A percentile compares a stretch with the other conserved stretches of the same genome.
These are phyloP conservation scores for Dendroctonus valens DNA, from an alignment of 1,140 invertebrate species.

Conservation along the genomic window DNA sequence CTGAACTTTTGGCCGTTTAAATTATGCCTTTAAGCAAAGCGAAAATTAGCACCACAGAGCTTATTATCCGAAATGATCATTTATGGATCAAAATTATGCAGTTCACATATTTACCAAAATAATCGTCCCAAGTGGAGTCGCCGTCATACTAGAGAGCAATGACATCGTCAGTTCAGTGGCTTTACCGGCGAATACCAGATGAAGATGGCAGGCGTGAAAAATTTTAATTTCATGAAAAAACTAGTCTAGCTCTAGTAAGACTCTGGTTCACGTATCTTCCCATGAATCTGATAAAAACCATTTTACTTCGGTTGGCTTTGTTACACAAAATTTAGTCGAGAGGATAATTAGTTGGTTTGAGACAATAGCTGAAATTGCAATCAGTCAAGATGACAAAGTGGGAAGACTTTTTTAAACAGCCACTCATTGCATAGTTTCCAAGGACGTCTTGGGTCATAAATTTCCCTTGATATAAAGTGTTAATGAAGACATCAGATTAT, in stretches of 20 bases:
- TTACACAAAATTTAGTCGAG: slow-evolving; percentile 14
- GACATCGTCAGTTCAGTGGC: slow-evolving; percentile 31
- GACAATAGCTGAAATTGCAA: no score
- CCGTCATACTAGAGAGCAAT: slow-evolving; percentile 23
- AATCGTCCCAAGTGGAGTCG: slow-evolving; percentile 16
- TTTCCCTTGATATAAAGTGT: no score
- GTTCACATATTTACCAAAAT: slow-evolving; percentile 31
- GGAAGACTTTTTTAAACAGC: no score
- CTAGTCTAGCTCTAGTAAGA: slow-evolving; percentile 27
- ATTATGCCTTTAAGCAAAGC: not conserved
- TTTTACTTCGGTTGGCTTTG: slow-evolving; percentile 14
- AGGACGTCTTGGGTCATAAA: no score
- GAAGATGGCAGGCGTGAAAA: slow-evolving; percentile 29
- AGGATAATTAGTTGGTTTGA: not conserved
- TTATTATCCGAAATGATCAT: slow-evolving; percentile 2
- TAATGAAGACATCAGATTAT: no score
- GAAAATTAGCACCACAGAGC: not conserved
- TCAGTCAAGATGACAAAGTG: no score
- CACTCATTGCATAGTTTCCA: no score
- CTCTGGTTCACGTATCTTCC: slow-evolving; percentile 11
- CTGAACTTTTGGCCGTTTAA: not conserved
- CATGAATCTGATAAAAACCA: slow-evolving; percentile 11
- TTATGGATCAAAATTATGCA: slow-evolving; percentile 15
- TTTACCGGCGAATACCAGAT: slow-evolving; percentile 24
- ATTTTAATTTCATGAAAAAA: slow-evolving; percentile 28